These are phyloP conservation scores for Erpobdella octoculata DNA, from an alignment of 2,888 invertebrate species.

Conservation along the genomic window DNA sequence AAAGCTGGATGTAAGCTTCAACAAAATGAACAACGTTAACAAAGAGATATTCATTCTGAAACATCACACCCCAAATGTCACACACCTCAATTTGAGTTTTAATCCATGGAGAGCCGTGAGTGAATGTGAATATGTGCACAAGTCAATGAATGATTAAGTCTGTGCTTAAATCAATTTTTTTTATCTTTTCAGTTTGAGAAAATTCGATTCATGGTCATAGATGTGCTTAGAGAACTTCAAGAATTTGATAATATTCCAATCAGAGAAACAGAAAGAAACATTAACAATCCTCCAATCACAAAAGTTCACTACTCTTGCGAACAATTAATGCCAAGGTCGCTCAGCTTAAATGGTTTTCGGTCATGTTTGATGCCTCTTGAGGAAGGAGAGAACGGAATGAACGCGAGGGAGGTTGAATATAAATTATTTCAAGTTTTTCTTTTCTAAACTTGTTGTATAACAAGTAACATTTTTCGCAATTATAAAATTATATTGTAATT, in stretches of 20 bases:
- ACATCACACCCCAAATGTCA: slow-evolving; percentile 44
- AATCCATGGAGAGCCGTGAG: slow-evolving; percentile 45
- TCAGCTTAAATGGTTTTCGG: too few relatives aligned
- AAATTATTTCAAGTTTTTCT: too few relatives aligned
- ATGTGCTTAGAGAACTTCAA: neutral
- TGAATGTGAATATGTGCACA: slow-evolving; percentile 34
- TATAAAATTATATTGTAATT: too few relatives aligned
- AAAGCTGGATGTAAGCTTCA: slow-evolving; percentile 49
- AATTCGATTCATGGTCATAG: neutral
- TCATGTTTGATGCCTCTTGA: too few relatives aligned
- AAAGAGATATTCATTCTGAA: slow-evolving; percentile 48
- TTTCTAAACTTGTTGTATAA: too few relatives aligned
- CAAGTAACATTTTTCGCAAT: too few relatives aligned
- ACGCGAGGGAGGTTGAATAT: too few relatives aligned
- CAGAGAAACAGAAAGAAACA: neutral
- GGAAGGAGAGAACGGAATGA: too few relatives aligned
- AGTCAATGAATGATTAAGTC: neutral
- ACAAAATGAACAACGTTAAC: slow-evolving; percentile 45
- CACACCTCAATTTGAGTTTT: slow-evolving; percentile 45
- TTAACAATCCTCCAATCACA: too few relatives aligned
- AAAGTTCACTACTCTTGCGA: neutral
- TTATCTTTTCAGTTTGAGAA: neutral
- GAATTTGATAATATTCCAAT: neutral
- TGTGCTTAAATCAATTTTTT: too few relatives aligned
- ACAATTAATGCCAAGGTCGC: neutral